Base-by-base conservation (phyloP, 1,140 invertebrate genomes). In the Macrotrachela quadricornifera region DNA sequence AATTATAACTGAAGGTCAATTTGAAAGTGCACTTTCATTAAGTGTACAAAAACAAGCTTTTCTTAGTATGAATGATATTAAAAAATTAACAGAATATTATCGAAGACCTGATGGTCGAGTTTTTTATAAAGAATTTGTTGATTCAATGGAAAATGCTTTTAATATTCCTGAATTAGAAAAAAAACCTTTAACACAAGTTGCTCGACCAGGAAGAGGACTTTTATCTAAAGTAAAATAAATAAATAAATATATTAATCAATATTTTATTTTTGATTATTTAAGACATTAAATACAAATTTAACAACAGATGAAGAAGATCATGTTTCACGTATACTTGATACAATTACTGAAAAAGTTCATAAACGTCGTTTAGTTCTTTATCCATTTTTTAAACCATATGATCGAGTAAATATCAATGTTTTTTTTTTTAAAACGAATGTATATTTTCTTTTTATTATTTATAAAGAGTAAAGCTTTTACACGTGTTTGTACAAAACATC, bases 311-410 rank as follows among this genome's bases (percentile, higher is more conserved):
- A 67, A 46, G 67, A 69, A 43, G 50, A 50, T 6, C 53, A 61
- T 21, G 40, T 66, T 6, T 18, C 55, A n/a, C 49, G 57, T 30
- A 59, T 68, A 12, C 30, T 70, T n/a, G 44, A 51, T 17, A 50
- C 59, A 41, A 62, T 69, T 1, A 54, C 57, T 0, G 63, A 67
- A 45, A 59, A 66, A 56, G 65, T 68, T n/a, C 47, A 54, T 17
- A 59, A 63, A 44, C 52, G 62, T 15, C 54, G 66, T 39, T 55
- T 69, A 8, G 61, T 65, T 58, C 62, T 70, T 54, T 68, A 67
- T 54, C 63, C 63, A 17, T 70, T 67, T 53, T 69, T 69, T 58
- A 68, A 69, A 58, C 67, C 69, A 57, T 69, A 61, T 59, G 68
- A 70, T 58, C 61, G 66, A 57, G 68, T 70, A 57, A 49, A 60